Percentiles rank a stretch among this genome's conserved stretches.
Conservation (phyloP, 2,113 vertebrate species). For the Ardeotis arabs region DNA sequence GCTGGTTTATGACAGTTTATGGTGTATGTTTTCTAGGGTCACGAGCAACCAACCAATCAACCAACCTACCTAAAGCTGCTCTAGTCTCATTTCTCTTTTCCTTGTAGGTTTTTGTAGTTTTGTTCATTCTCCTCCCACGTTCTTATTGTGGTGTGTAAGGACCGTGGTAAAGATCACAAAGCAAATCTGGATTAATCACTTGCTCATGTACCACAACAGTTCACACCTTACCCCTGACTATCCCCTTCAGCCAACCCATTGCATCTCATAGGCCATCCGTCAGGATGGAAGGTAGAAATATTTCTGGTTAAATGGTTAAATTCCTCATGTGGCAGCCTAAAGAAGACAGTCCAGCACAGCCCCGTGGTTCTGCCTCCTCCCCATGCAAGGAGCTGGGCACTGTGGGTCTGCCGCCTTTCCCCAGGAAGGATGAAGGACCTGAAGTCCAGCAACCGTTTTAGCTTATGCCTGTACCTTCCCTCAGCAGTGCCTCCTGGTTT, state of each 20-base stretch:
- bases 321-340: neutral
- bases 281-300: neutral
- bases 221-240: neutral
- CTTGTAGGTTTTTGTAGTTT: neutral
- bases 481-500: neutral
- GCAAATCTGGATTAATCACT: neutral
- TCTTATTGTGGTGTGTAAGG: neutral
- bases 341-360: neutral
- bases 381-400: rapidly evolving
- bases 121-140: neutral
- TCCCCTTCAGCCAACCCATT: neutral
- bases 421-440: neutral
- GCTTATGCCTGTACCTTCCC: neutral
- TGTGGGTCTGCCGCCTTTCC: neutral
- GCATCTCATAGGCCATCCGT: neutral
- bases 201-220: neutral
- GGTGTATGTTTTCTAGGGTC: neutral
- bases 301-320: neutral
- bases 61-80: neutral
- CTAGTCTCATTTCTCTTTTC: neutral
- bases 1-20: neutral
- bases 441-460: neutral
- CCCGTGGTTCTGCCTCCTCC: neutral
- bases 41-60: neutral
- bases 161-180: neutral